These are phyloP conservation scores for Patiria pectinifera DNA, from an alignment of 53 echinoderm and acorn worm species.

Conservation along the genomic window DNA sequence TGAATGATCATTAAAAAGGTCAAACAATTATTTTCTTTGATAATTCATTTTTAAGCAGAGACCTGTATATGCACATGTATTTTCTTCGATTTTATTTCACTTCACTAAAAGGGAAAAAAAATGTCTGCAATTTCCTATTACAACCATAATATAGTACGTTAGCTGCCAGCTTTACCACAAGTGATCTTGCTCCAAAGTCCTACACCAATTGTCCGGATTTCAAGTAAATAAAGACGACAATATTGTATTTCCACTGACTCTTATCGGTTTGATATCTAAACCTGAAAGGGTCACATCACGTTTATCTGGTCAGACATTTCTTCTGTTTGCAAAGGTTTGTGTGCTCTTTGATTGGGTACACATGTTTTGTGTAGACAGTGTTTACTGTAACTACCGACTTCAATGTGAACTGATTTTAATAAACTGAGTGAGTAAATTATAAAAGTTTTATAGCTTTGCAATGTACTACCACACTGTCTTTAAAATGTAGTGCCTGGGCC, in stretches of 20 bases:
- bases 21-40: too few species aligned
- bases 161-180: background rate
- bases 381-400: conserved; percentile 40
- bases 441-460: background rate
- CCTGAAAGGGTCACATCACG: conserved; percentile 44
- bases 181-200: conserved; percentile 28
- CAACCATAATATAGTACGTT: background rate
- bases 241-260: conserved; percentile 17
- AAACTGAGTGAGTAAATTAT: conserved; percentile 43
- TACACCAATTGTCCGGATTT: background rate
- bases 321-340: conserved; percentile 24
- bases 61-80: too few species aligned
- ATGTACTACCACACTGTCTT: background rate
- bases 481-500: background rate
- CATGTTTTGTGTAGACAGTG: conserved; percentile 31
- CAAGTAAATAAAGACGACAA: background rate
- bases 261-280: conserved; percentile 9
- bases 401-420: conserved; percentile 34
- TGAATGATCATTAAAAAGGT: too few species aligned
- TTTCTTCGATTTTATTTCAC: too few species aligned
- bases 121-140: background rate
- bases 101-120: background rate
- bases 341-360: conserved; percentile 19
- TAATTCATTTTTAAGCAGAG: too few species aligned
- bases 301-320: conserved; percentile 47